A percentile compares a stretch with the other conserved stretches of the same genome.
Evolutionary conservation across 2,797 vertebrate species (phyloP).

Genomic region (Podarcis lilfordi): DNA sequence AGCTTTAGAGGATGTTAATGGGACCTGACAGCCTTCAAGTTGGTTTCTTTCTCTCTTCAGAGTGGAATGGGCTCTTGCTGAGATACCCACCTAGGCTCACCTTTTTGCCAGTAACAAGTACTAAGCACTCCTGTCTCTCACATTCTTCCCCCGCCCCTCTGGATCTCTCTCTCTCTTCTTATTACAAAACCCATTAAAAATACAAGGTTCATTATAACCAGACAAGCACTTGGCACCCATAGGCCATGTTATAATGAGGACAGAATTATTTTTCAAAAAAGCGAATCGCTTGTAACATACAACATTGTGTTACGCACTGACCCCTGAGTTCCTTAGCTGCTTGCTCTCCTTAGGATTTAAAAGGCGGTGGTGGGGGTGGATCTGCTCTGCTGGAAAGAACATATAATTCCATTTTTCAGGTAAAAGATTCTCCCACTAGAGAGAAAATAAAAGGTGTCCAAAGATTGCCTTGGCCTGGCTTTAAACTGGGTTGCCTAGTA

Average conservation of each 20-base stretch:
- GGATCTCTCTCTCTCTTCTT: constrained; percentile 40
- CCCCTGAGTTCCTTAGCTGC: constrained; percentile 47
- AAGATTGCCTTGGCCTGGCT: background rate
- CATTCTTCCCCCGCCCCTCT: constrained; percentile 14
- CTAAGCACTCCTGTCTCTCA: constrained; percentile 29
- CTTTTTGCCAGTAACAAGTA: constrained; percentile 18
- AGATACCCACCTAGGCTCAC: constrained; percentile 11
- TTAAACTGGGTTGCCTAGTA: constrained; percentile 37
- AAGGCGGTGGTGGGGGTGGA: too few relatives aligned
- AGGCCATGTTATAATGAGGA: constrained; percentile 74
- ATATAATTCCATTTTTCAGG: constrained; percentile 31
- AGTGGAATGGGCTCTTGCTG: background rate
- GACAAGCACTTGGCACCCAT: constrained; percentile 66
- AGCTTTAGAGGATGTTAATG: constrained; percentile 42
- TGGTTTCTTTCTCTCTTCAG: constrained; percentile 28
- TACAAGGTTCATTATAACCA: constrained; percentile 59
- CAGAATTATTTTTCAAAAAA: constrained; percentile 43
- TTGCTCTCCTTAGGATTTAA: background rate
- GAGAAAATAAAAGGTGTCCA: constrained; percentile 33
- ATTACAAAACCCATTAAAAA: constrained; percentile 60
- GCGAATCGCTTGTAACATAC: constrained; percentile 21
- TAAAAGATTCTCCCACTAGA: constrained; percentile 1
- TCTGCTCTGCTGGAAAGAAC: constrained; percentile 31
- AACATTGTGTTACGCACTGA: constrained; percentile 43
- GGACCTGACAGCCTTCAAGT: constrained; percentile 54